Evolutionary conservation across 1,140 invertebrate species (phyloP).

Genomic region (Formica exsecta): DNA sequence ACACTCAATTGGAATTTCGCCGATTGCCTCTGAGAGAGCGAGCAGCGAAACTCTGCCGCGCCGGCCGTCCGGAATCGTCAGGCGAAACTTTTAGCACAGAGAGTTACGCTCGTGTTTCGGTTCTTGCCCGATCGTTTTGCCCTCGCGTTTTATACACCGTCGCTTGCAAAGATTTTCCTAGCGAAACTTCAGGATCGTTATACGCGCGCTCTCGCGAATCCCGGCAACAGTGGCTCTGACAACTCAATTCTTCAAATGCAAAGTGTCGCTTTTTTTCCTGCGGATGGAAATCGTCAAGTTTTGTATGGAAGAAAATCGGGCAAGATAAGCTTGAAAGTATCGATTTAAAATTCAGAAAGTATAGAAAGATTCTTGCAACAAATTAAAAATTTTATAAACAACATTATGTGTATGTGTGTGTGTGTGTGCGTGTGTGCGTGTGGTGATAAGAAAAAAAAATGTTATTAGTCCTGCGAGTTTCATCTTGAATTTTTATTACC

Average conservation of each 20-base stretch:
- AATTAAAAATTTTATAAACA: background rate
- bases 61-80: slow-evolving; percentile 13
- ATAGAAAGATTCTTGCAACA: background rate
- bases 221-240: slow-evolving; percentile 8
- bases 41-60: slow-evolving; percentile 45
- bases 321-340: slow-evolving; percentile 1
- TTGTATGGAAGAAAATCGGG: background rate
- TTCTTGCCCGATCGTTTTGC: slow-evolving; percentile 65
- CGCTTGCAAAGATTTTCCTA: slow-evolving; percentile 56
- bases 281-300: slow-evolving; percentile 3
- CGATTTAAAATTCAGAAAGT: background rate
- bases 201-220: slow-evolving; percentile 31
- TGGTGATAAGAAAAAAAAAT: background rate
- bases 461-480: background rate
- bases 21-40: slow-evolving; percentile 60
- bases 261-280: slow-evolving; percentile 29
- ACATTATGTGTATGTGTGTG: background rate
- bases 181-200: slow-evolving; percentile 60
- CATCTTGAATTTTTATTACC: background rate
- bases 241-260: slow-evolving; percentile 39
- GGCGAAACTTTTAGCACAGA: slow-evolving; percentile 47
- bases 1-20: slow-evolving; percentile 59
- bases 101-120: slow-evolving; percentile 61
- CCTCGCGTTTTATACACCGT: slow-evolving; percentile 11
- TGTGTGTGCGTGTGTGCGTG: background rate